Evolutionary conservation across 1,140 invertebrate genomes (phyloP), one percentile per base, ranked within the genome.

Genomic region (Neodiprion pinetum): DNA sequence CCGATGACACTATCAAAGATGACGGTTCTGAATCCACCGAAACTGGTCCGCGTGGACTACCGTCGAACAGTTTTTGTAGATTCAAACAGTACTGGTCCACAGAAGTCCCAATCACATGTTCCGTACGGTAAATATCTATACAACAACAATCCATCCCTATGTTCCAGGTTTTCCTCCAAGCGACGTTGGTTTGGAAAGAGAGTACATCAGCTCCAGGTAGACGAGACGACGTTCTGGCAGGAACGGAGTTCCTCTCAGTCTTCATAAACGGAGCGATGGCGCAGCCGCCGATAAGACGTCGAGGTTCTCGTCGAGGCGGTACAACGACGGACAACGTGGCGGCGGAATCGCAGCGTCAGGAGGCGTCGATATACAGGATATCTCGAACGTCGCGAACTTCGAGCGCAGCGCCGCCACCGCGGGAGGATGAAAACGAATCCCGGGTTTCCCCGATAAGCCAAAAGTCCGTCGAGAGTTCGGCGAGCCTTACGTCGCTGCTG

Each of bases 201-300:
- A 72, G 75, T 47, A 71, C 67, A 11, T 76, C 79, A 40, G 82
- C 80, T 53, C 80, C 83, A 50, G 70, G 70, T 48, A 77, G 83
- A 68, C 83, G 80, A 69, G 88, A 87, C 82, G 90, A 90, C 76
- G 86, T 91, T 65, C 80, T 91, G 14, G 89, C 90, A 47, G 90
- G 91, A 69, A 88, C 88, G 3, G 90, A 91, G 77, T 92, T 92
- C 75, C 86, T 91, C 0, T 90, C 89, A 8, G 87, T 92, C 0
- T 89, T 91, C 72, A 90, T 92, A 78, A 88, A 89, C 80, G 85
- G 85, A 72, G 81, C 87, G 72, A 88, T 88, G 87, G 82, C 82
- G 74, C 79, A 85, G 69, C 72, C 83, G 68, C 83, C 83, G 9
- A 76, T 83, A 47, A 77, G 85, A 75, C 85, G 88, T 75, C 83